Percentiles rank a stretch among this genome's conserved stretches.
Evolutionary conservation across 2,113 vertebrate species (phyloP).

Genomic region (Trematomus loennbergii): DNA sequence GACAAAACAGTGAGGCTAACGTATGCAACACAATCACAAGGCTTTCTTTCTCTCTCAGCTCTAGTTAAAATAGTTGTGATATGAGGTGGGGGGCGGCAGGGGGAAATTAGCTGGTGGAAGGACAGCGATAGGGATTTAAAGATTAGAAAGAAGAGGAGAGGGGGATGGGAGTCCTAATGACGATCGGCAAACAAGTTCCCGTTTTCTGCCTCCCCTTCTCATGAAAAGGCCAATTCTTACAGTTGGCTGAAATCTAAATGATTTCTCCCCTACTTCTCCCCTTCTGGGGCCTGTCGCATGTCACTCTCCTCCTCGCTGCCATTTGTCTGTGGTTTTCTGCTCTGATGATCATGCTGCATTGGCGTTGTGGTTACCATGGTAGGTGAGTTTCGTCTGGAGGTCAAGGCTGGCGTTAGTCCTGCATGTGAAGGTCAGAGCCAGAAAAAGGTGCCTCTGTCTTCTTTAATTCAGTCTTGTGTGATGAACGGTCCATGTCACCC

Average conservation of each 20-base stretch:
- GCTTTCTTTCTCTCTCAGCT: slow-evolving; percentile 45
- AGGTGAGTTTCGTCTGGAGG: slow-evolving; percentile 60
- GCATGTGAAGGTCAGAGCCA: slow-evolving; percentile 63
- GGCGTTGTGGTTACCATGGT: slow-evolving; percentile 8
- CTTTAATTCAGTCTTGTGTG: slow-evolving; percentile 58
- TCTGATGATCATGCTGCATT: slow-evolving; percentile 30
- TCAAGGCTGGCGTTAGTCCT: slow-evolving; percentile 54
- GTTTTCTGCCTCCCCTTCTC: slow-evolving; percentile 14
- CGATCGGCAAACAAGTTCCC: slow-evolving; percentile 23
- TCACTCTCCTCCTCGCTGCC: slow-evolving; percentile 51
- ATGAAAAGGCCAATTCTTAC: slow-evolving; percentile 69
- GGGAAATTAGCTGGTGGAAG: slow-evolving; percentile 13
- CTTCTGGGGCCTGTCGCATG: slow-evolving; percentile 48
- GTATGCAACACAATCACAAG: slow-evolving; percentile 47
- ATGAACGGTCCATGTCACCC: slow-evolving; percentile 61
- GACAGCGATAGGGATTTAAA: slow-evolving; percentile 34
- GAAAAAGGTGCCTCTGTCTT: slow-evolving; percentile 63
- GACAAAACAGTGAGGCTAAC: slow-evolving; percentile 36
- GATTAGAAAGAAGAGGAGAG: slow-evolving; percentile 6
- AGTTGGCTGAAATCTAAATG: slow-evolving; percentile 71
- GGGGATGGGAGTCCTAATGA: slow-evolving; percentile 16
- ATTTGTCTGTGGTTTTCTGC: slow-evolving; percentile 59
- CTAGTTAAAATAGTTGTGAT: slow-evolving; percentile 46
- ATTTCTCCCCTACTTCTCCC: slow-evolving; percentile 39
- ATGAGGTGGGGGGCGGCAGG: not conserved